Evolutionary conservation across 2,113 vertebrate genomes (phyloP), one percentile per base, ranked within the genome.

Genomic region (Oplegnathus fasciatus): DNA sequence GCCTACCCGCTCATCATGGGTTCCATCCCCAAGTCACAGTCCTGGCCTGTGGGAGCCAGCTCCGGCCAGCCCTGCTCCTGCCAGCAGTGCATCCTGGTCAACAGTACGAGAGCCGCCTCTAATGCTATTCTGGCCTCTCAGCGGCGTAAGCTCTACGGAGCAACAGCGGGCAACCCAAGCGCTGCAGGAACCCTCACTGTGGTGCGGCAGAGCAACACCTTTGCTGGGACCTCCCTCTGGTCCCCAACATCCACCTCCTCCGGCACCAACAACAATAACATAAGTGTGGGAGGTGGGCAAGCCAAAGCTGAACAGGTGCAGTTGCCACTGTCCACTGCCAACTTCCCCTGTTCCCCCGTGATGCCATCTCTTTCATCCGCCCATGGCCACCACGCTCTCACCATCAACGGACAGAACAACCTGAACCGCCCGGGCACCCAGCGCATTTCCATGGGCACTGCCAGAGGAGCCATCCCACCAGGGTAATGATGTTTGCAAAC

Each of bases 11-110:
- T 99, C 68, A 98, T 97, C 82, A 98, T 98, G 85, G 98, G 98
- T 85, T 97, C 98, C 92, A 98, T 99, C 93, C 98, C 98, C 84
- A 99, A 99, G 75, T 99, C 98, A 0, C 98, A 98, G 93, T 99
- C 98, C 0, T 99, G 98, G 98, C 98, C 98, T 0, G 97, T 99
- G 90, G 98, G 98, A 0, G 74, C 96, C 91, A 97, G 94, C 93
- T 97, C 97, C 0, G 98, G 98, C 37, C 97, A 96, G 1, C 97
- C 98, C 50, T 99, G 98, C 89, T 97, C 97, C 15, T 98, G 98
- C 86, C 97, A 97, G 65, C 98, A 99, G 90, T 98, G 98, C 93
- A 95, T 99, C 89, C 95, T 99, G 89, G 98, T 99, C 84, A 98
- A 98, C 96, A 97, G 97, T 91, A 98, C 98, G 18, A 95, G 98